Base-by-base conservation (phyloP, 2,113 vertebrate species). In the Trogon melanurus region DNA sequence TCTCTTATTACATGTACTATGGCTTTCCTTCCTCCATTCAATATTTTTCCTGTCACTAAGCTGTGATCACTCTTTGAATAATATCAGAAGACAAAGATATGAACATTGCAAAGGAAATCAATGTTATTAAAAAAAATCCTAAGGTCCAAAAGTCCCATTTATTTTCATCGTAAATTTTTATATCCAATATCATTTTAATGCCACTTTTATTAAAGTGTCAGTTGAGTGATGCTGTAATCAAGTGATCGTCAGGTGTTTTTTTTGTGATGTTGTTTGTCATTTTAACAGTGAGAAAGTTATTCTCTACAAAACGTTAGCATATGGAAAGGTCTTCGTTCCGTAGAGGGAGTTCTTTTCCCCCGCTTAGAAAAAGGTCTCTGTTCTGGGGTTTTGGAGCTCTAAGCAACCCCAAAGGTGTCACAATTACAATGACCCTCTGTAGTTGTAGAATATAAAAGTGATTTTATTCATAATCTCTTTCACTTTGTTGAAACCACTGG, bases 131-230 rank as follows among this genome's bases (percentile, higher is more conserved):
- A 88, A 79, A 36, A 48, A 79, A 34, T 47, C 9, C 15, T 53
- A 21, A 9, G 8, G 32, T 81, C n/a, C 44, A 21, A 89, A 97
- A 96, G 56, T 93, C 64, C 41, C 75, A 88, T 96, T 96, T 96
- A 97, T 95, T 97, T 98, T 85, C 32, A 78, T 89, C 84, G 93
- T 93, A 79, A 7, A 22, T 73, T 85, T 97, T 97, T 95, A 95
- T 95, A 81, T 58, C 57, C 48, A 64, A 21, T 95, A 95, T 94
- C 94, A 97, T 90, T 93, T 94, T 94, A 92, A 88, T 87, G 38
- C n/a, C 79, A 90, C 81, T 93, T 96, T 95, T 70, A 97, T 96
- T 60, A 93, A 97, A 96, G 88, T 97, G 93, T 92, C 94, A 97
- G 38, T 50, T 26, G 48, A 91, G 83, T 79, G 82, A 95, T 95